Conservation (phyloP, 2,888 invertebrate species). For the Microplitis manilae region DNA sequence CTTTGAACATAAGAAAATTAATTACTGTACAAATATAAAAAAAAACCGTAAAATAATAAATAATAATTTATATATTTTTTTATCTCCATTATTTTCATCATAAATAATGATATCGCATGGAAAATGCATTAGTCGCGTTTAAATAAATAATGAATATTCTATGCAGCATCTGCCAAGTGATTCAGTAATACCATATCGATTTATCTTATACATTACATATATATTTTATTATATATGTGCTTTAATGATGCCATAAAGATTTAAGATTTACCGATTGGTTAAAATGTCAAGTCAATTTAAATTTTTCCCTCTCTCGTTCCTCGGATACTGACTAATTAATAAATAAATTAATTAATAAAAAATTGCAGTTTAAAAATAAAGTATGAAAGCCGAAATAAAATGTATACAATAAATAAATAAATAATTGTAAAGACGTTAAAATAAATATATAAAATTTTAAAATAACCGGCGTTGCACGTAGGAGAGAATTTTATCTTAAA, state of each 20-base stretch:
- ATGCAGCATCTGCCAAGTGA: constrained; percentile 1
- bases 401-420: not conserved
- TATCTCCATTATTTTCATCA: not conserved
- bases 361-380: constrained; percentile 18
- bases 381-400: constrained; percentile 18
- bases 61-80: not conserved
- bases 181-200: constrained; percentile 1
- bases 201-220: not conserved
- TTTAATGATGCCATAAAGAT: not conserved
- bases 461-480: constrained; percentile 47
- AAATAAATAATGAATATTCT: not conserved
- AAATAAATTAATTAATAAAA: constrained; percentile 20
- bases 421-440: constrained; percentile 36
- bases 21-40: not conserved
- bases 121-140: not conserved
- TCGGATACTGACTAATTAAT: constrained; percentile 6
- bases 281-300: not conserved
- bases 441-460: constrained; percentile 47
- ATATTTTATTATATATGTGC: not conserved
- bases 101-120: not conserved
- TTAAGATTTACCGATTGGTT: constrained; percentile 1
- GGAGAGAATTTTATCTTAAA: constrained; percentile 39
- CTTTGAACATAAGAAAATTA: not conserved
- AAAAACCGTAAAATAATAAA: not conserved
- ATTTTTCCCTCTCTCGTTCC: constrained; percentile 5